These are phyloP conservation scores for Dreissena rostriformis DNA, from an alignment of 1,140 invertebrate species.

Conservation along the genomic window DNA sequence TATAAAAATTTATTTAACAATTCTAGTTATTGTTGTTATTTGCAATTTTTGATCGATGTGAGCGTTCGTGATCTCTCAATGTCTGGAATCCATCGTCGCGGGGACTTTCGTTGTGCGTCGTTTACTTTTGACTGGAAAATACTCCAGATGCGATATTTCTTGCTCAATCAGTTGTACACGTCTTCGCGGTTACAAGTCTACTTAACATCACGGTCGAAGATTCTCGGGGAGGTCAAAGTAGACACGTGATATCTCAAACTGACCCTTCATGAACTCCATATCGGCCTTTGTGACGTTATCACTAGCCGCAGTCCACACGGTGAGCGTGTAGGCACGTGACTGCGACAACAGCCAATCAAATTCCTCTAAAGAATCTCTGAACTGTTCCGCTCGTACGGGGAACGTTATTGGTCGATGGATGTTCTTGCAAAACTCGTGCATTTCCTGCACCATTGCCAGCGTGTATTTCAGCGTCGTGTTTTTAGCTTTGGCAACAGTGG, in stretches of 20 bases:
- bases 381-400: constrained; percentile 62
- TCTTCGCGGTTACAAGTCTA: neutral
- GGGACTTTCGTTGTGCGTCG: too few species aligned
- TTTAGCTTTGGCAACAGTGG: constrained; percentile 84
- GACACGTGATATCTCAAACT: constrained; percentile 53
- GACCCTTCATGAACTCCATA: constrained; percentile 59
- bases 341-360: constrained; percentile 65
- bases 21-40: too few species aligned
- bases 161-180: too few species aligned
- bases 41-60: too few species aligned
- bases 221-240: constrained; percentile 63
- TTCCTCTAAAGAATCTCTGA: constrained; percentile 56
- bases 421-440: constrained; percentile 83
- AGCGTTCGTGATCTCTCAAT: too few species aligned
- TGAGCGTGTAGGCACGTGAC: constrained; percentile 64
- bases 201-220: constrained; percentile 48
- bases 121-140: too few species aligned
- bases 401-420: constrained; percentile 64
- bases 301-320: constrained; percentile 52
- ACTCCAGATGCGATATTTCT: too few species aligned
- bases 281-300: constrained; percentile 59
- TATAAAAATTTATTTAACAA: too few species aligned
- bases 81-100: too few species aligned
- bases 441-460: constrained; percentile 86
- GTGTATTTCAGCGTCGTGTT: constrained; percentile 85